phyloP scores from a whole-genome alignment of 2,888 invertebrate genomes.

The Agrotis puta region DNA sequence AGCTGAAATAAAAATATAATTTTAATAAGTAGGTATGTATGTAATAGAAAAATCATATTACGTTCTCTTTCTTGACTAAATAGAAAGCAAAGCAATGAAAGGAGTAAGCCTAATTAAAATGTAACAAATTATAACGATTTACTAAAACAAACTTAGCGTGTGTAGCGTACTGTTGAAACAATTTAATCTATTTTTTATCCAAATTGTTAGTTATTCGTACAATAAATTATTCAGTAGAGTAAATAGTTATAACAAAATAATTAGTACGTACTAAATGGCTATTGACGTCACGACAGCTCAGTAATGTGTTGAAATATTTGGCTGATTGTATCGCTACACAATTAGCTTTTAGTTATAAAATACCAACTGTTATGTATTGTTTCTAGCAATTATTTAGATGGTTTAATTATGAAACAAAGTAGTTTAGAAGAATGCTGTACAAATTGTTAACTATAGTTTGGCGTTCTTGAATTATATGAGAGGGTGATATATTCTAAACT shows the following conservation, averaged over 20 bases:
- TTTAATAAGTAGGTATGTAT: too few species aligned
- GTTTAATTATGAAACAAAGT: slow-evolving; percentile 7
- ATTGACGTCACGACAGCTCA: slow-evolving; percentile 38
- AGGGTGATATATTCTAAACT: too few species aligned
- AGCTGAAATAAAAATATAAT: too few species aligned
- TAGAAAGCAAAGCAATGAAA: neutral
- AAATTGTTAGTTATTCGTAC: slow-evolving; percentile 15
- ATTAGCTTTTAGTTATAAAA: slow-evolving; percentile 49
- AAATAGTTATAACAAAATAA: slow-evolving; percentile 47
- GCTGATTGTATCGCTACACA: slow-evolving; percentile 62
- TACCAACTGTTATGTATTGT: slow-evolving; percentile 22
- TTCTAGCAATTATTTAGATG: neutral
- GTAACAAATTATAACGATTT: slow-evolving; percentile 34
- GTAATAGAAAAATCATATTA: neutral
- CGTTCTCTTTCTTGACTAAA: neutral
- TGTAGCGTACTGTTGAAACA: slow-evolving; percentile 17
- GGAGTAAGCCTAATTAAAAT: slow-evolving; percentile 19
- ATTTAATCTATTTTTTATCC: slow-evolving; percentile 28
- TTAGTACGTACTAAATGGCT: slow-evolving; percentile 44
- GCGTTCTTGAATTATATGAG: too few species aligned
- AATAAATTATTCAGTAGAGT: slow-evolving; percentile 50
- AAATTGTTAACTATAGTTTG: neutral
- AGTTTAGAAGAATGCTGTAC: neutral
- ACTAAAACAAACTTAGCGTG: slow-evolving; percentile 36
- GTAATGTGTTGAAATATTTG: slow-evolving; percentile 58